Evolutionary conservation across 2,113 vertebrate species (phyloP), one percentile per base, ranked within the genome.

Genomic region (Labeo catla): DNA sequence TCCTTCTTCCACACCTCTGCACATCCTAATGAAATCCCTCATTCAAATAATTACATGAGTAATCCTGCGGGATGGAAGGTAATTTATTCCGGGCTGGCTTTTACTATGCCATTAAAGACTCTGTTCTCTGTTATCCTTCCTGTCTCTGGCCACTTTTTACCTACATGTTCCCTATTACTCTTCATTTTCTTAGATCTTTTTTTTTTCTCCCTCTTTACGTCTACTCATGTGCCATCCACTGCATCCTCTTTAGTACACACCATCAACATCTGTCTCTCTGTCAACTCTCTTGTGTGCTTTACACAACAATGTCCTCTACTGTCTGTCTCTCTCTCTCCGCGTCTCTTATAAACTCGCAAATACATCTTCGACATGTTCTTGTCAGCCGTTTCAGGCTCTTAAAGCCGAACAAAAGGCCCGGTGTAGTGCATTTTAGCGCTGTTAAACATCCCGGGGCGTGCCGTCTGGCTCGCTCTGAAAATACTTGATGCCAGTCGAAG

Each of bases 21-120:
- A 85, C 87, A 89, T 83, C 89, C 88, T 90, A 89, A 86, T 92
- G 92, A 91, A 89, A 90, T 91, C 92, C 87, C 72, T 74, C 90
- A 83, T 93, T 94, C 93, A 91, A 93, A 94, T 95, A 95, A 95
- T 94, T 92, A 94, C 94, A 93, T 92, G 89, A 93, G 92, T 93
- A 93, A 95, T 94, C 93, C 92, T 87, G 11, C 74, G 87, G 92
- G 93, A 92, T 87, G 86, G 73, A 15, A 81, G 80, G 87, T 92
- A 89, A 94, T 94, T 92, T 94, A 93, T 94, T 94, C 89, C 61
- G 63, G 13, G 82, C 85, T 76, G 7, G 78, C 83, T 91, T 93
- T 92, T 90, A 88, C 91, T 91, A 87, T 87, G 79, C 91, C 91
- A 92, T 92, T 92, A 93, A 92, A 90, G 86, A 89, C 86, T 59